phyloP scores from a whole-genome alignment of 2,888 invertebrate species.

The Chironomus riparius region DNA sequence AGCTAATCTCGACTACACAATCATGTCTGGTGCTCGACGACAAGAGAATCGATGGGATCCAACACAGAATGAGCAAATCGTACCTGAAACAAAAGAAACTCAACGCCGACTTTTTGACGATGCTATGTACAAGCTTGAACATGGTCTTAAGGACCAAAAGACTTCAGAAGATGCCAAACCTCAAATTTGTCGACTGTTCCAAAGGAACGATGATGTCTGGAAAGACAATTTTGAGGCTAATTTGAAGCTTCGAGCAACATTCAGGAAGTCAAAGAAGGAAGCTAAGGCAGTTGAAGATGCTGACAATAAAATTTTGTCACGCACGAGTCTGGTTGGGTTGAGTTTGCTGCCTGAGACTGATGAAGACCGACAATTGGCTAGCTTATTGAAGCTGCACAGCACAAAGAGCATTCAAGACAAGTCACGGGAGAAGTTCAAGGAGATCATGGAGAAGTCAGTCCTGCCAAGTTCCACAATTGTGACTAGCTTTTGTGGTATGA shows the following conservation, averaged over 20 bases:
- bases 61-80: slow-evolving; percentile 85
- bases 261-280: slow-evolving; percentile 71
- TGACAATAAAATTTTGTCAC: slow-evolving; percentile 62
- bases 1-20: slow-evolving; percentile 91
- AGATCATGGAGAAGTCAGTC: slow-evolving; percentile 49
- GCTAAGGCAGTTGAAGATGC: slow-evolving; percentile 56
- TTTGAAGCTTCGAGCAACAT: slow-evolving; percentile 68
- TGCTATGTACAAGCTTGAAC: slow-evolving; percentile 97
- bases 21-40: slow-evolving; percentile 86
- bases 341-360: slow-evolving; percentile 66
- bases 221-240: slow-evolving; percentile 91
- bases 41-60: slow-evolving; percentile 99
- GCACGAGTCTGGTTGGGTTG: slow-evolving; percentile 58
- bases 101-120: slow-evolving; percentile 86
- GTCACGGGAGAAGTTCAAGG: slow-evolving; percentile 44
- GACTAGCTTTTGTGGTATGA: slow-evolving; percentile 45
- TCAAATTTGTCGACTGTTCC: slow-evolving; percentile 63
- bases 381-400: slow-evolving; percentile 60
- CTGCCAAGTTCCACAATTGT: slow-evolving; percentile 47
- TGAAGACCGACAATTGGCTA: slow-evolving; percentile 72
- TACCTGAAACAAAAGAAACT: slow-evolving; percentile 83
- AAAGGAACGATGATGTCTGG: slow-evolving; percentile 72
- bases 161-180: slow-evolving; percentile 62
- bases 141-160: slow-evolving; percentile 71
- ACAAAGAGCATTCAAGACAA: slow-evolving; percentile 52